A percentile compares a stretch with the other conserved stretches of the same genome.
These are phyloP conservation scores for Abscondita cerata DNA, from an alignment of 2,888 invertebrate genomes.

Conservation along the genomic window DNA sequence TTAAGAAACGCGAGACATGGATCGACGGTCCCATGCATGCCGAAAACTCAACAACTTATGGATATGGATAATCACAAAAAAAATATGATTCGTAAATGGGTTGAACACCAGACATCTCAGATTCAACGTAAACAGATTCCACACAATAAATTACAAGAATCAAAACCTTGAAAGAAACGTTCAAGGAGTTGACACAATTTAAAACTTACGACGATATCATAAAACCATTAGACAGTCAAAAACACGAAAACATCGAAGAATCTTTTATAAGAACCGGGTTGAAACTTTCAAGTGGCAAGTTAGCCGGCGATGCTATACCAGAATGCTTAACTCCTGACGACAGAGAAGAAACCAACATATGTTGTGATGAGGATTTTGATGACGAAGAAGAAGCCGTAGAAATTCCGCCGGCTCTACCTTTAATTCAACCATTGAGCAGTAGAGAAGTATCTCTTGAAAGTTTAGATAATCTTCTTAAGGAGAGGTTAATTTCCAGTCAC, in stretches of 20 bases:
- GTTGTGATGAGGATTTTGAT: slow-evolving; percentile 67
- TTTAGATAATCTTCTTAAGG: slow-evolving; percentile 77
- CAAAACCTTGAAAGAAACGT: slow-evolving; percentile 58
- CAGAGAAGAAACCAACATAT: slow-evolving; percentile 39
- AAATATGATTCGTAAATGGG: slow-evolving; percentile 93
- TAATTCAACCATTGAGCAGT: slow-evolving; percentile 80
- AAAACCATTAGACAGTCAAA: slow-evolving; percentile 61
- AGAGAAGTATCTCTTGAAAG: slow-evolving; percentile 85
- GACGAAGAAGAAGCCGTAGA: slow-evolving; percentile 82
- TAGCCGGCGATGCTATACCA: slow-evolving; percentile 48
- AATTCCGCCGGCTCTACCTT: slow-evolving; percentile 81
- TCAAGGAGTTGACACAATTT: slow-evolving; percentile 69
- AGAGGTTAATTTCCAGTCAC: slow-evolving; percentile 64
- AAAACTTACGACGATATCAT: slow-evolving; percentile 65
- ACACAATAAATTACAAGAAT: slow-evolving; percentile 57
- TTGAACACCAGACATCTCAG: slow-evolving; percentile 87
- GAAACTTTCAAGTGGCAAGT: slow-evolving; percentile 54
- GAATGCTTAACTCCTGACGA: slow-evolving; percentile 54
- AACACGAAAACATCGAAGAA: slow-evolving; percentile 66
- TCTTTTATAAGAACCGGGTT: slow-evolving; percentile 68
- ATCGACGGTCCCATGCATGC: slow-evolving; percentile 91
- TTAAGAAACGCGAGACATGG: slow-evolving; percentile 90
- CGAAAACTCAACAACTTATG: slow-evolving; percentile 69
- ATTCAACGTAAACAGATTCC: slow-evolving; percentile 70
- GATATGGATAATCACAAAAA: slow-evolving; percentile 94